phyloP scores from a whole-genome alignment of 2,797 vertebrate genomes.

The Pangasius sanitwongsei region DNA sequence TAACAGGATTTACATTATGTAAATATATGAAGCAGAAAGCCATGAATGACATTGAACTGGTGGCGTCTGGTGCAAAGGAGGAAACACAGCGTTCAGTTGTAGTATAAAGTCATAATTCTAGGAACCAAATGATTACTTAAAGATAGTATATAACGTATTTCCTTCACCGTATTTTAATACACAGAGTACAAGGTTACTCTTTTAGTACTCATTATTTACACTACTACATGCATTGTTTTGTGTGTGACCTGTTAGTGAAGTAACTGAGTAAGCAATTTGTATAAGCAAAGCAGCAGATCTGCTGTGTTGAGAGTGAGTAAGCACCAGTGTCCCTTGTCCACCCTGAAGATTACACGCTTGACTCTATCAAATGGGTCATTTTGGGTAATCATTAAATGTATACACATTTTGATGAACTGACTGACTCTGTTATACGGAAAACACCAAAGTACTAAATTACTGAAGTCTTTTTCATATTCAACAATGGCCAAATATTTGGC shows the following conservation, averaged over 20 bases:
- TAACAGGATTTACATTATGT: constrained; percentile 13
- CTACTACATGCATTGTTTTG: not conserved
- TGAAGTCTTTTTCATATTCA: not conserved
- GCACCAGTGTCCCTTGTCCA: not conserved
- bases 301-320: not conserved
- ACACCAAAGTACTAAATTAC: not conserved
- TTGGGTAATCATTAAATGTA: not conserved
- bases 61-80: no score
- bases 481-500: not conserved
- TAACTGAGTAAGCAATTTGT: not conserved
- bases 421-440: not conserved
- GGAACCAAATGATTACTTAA: no score
- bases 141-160: not conserved
- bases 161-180: not conserved
- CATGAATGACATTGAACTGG: not conserved
- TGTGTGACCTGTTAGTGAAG: not conserved
- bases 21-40: constrained; percentile 3
- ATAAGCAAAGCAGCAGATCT: not conserved
- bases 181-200: not conserved
- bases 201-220: not conserved
- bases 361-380: not conserved
- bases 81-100: not conserved
- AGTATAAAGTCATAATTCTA: not conserved
- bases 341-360: not conserved
- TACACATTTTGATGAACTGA: not conserved